phyloP scores from a whole-genome alignment of 1,140 invertebrate genomes.

The Eufriesea mexicana region DNA sequence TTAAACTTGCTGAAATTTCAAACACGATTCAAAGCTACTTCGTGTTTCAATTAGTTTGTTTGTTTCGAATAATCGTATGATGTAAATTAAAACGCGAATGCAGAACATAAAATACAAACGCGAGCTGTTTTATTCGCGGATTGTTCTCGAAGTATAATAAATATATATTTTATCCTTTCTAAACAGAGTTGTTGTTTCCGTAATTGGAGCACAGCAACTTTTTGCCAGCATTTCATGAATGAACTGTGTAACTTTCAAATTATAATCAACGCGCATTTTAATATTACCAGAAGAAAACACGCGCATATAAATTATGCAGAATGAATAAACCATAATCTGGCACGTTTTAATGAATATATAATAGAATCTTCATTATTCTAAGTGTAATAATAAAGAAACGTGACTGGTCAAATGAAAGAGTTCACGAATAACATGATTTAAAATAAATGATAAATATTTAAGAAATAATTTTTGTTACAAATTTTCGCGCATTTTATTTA shows the following conservation, averaged over 20 bases:
- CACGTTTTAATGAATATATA: background rate
- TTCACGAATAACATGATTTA: background rate
- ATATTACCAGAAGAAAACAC: background rate
- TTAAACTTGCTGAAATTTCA: background rate
- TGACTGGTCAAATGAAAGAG: too few relatives aligned
- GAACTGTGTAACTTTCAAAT: background rate
- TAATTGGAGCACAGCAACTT: slow-evolving; percentile 1
- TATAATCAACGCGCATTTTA: slow-evolving; percentile 1
- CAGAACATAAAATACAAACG: background rate
- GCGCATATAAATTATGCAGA: background rate
- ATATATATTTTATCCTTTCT: background rate
- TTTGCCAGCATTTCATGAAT: background rate
- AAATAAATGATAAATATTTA: background rate
- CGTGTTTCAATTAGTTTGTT: too few relatives aligned
- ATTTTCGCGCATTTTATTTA: too few relatives aligned
- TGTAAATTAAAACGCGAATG: background rate
- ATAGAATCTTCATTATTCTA: background rate
- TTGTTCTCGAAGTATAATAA: background rate
- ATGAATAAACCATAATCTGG: background rate
- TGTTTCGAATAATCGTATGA: too few relatives aligned
- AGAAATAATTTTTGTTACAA: background rate
- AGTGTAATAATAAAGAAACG: background rate
- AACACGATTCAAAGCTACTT: background rate
- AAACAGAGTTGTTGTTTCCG: too few relatives aligned
- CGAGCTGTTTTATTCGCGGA: background rate